Conservation (phyloP, 2,888 invertebrate genomes). For the Sphinx pinastri region DNA sequence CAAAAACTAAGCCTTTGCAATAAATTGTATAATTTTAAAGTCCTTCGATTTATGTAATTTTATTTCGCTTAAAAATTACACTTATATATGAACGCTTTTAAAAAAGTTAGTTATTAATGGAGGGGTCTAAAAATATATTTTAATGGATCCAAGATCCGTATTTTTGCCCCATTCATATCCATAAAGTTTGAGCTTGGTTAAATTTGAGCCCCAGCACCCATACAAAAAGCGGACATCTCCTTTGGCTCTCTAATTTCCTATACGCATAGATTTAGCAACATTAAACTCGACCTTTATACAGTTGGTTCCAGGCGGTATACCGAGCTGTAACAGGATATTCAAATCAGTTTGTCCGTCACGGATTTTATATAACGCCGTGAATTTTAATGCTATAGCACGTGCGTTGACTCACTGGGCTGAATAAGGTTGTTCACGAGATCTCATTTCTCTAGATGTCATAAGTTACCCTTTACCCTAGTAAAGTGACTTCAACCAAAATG, state of each 20-base stretch:
- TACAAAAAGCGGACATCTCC: no score
- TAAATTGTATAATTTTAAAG: no score
- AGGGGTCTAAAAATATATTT: no score
- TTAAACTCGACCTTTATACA: constrained; percentile 5
- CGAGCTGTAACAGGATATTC: constrained; percentile 28
- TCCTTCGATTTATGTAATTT: no score
- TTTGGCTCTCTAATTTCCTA: not conserved
- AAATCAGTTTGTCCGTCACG: constrained; percentile 31
- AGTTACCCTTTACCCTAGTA: not conserved
- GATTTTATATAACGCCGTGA: constrained; percentile 39
- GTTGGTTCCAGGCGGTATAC: constrained; percentile 19
- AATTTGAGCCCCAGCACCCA: no score
- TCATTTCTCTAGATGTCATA: constrained; percentile 32
- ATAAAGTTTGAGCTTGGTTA: no score
- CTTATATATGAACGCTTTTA: no score
- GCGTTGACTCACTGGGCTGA: constrained; percentile 30
- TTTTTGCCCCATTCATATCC: no score
- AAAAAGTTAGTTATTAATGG: no score
- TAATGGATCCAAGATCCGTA: no score
- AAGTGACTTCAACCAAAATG: not conserved
- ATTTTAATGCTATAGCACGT: constrained; percentile 42
- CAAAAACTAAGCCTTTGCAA: no score
- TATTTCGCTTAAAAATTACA: no score
- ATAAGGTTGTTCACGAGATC: constrained; percentile 41
- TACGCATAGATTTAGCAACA: constrained; percentile 5